These are phyloP conservation scores for Streptopelia turtur DNA, from an alignment of 2,797 vertebrate genomes.

Conservation along the genomic window DNA sequence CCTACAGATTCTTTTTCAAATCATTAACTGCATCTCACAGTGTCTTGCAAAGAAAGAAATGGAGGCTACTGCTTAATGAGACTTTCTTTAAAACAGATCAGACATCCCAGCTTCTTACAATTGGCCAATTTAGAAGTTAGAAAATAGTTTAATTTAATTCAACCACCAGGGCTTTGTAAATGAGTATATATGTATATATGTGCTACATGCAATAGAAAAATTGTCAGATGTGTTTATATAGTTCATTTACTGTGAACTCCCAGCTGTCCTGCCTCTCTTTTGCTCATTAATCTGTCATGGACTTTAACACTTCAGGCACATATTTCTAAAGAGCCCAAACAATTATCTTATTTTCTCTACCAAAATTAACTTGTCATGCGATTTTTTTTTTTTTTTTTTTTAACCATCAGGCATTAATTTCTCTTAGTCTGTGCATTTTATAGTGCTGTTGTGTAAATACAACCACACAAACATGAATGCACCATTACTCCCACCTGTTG, in stretches of 20 bases:
- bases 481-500: background rate
- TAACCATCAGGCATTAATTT: background rate
- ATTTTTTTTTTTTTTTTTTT: background rate
- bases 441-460: background rate
- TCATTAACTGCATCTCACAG: constrained; percentile 54
- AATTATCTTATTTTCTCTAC: background rate
- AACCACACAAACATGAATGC: background rate
- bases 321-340: background rate
- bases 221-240: background rate
- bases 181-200: background rate
- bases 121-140: constrained; percentile 57
- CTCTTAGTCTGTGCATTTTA: background rate
- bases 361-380: background rate
- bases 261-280: background rate
- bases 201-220: background rate
- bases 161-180: constrained; percentile 31
- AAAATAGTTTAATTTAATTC: constrained; percentile 65
- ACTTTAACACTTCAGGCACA: background rate
- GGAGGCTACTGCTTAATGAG: constrained; percentile 66
- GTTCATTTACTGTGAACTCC: constrained; percentile 9
- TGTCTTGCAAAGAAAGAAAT: constrained; percentile 46
- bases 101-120: constrained; percentile 22
- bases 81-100: constrained; percentile 67
- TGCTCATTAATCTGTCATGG: background rate
- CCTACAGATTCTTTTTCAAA: constrained; percentile 56